Evolutionary conservation across 37 sponge, comb jelly and placozoan species (phyloP).

Genomic region (Aplysina aerophoba): DNA sequence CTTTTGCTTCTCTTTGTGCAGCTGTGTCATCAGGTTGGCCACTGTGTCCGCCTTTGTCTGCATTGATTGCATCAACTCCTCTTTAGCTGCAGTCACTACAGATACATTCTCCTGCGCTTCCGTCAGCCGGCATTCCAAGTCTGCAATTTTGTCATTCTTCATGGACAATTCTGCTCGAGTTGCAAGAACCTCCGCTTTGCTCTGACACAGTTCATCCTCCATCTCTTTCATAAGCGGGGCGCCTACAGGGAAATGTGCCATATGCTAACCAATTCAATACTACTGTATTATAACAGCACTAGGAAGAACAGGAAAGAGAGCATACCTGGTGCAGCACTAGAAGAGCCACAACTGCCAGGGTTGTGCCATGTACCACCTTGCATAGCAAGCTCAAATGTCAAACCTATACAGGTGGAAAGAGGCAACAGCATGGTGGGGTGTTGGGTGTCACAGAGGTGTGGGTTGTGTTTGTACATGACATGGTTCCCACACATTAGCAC

Average conservation of each 20-base stretch:
- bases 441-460: too few relatives aligned
- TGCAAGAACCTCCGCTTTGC: conserved; percentile 40
- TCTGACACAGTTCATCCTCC: conserved; percentile 41
- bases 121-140: background rate
- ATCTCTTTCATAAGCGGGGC: background rate
- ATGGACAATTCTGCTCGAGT: conserved; percentile 37
- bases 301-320: too few relatives aligned
- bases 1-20: conserved; percentile 32
- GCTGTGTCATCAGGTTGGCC: conserved; percentile 25
- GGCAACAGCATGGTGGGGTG: too few relatives aligned
- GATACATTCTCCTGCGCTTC: conserved; percentile 26
- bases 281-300: too few relatives aligned
- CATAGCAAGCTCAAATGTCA: conserved; percentile 64
- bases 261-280: too few relatives aligned
- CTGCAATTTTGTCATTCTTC: conserved; percentile 23
- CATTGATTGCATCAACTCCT: conserved; percentile 33
- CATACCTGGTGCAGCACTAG: too few relatives aligned
- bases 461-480: too few relatives aligned
- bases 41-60: conserved; percentile 12
- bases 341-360: too few relatives aligned
- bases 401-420: background rate
- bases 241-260: too few relatives aligned
- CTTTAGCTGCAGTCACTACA: conserved; percentile 31
- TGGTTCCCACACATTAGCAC: too few relatives aligned
- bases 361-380: background rate